Conservation (phyloP, 2,888 invertebrate species). For the Drosophila buzzatii region DNA sequence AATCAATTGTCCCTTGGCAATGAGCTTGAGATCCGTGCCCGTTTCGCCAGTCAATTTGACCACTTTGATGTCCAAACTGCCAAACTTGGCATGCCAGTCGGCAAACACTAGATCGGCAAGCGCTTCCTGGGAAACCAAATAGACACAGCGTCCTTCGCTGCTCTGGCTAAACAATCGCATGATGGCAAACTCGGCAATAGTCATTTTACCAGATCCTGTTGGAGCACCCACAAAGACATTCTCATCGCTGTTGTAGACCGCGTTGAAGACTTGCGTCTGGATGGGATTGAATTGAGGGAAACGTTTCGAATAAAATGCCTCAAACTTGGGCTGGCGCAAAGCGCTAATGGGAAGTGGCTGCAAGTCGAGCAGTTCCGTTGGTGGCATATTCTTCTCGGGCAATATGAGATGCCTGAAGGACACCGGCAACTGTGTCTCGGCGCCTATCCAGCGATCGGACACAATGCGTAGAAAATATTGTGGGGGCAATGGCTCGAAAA, state of each 20-base stretch:
- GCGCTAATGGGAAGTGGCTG: conserved; percentile 98
- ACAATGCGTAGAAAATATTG: conserved; percentile 98
- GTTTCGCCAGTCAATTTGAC: conserved; percentile 98
- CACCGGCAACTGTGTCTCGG: conserved; percentile 97
- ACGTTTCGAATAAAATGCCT: conserved; percentile 92
- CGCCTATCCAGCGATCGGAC: conserved; percentile 96
- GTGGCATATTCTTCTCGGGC: conserved; percentile 99
- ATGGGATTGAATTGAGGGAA: conserved; percentile 99
- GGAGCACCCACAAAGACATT: conserved; percentile 98
- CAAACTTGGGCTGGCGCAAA: conserved; percentile 93
- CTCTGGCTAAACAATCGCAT: conserved; percentile 92
- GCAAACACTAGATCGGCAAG: conserved; percentile 95
- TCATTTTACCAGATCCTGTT: conserved; percentile 96
- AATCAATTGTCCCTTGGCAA: conserved; percentile 97
- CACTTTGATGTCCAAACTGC: conserved; percentile 91
- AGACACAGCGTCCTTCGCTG: conserved; percentile 94
- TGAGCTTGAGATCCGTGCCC: conserved; percentile 96
- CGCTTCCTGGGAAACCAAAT: conserved; percentile 96
- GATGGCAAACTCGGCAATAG: conserved; percentile 98
- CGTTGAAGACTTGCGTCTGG: conserved; percentile 99
- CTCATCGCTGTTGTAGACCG: conserved; percentile 98
- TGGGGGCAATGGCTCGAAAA: conserved; percentile 99
- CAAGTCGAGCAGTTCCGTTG: conserved; percentile 97
- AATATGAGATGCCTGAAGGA: conserved; percentile 98
- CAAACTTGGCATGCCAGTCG: conserved; percentile 97